phyloP scores from a whole-genome alignment of 2,113 vertebrate species.

The Poeciliopsis retropinna region DNA sequence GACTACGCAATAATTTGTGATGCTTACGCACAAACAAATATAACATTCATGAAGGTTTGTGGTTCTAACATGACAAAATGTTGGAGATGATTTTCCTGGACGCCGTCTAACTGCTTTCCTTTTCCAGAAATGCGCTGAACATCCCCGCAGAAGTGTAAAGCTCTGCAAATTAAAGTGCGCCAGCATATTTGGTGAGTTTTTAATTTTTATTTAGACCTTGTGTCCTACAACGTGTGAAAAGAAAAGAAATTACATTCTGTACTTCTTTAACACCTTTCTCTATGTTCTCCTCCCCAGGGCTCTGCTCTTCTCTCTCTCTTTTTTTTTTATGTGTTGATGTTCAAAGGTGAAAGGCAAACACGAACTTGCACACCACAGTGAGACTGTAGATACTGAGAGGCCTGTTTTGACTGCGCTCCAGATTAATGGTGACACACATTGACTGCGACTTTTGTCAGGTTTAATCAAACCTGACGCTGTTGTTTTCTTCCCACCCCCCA shows the following conservation, averaged over 20 bases:
- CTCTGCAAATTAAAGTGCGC: constrained; percentile 17
- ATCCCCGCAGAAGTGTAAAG: constrained; percentile 71
- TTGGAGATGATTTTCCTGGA: not conserved
- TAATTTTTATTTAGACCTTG: not conserved
- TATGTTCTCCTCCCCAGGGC: constrained; percentile 25
- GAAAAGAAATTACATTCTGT: not conserved
- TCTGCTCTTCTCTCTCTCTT: constrained; percentile 1
- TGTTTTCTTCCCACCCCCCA: constrained; percentile 46
- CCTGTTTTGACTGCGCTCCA: constrained; percentile 38
- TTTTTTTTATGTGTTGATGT: constrained; percentile 37
- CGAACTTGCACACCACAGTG: constrained; percentile 39
- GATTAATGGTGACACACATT: constrained; percentile 21
- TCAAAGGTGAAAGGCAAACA: constrained; percentile 37
- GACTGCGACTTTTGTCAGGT: constrained; percentile 20
- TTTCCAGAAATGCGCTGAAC: constrained; percentile 74
- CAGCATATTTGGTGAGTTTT: constrained; percentile 66
- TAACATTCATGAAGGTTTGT: not conserved
- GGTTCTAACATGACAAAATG: not conserved
- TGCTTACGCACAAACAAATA: not conserved
- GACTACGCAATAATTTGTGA: no score
- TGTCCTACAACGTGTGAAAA: not conserved
- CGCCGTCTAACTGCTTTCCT: constrained; percentile 8
- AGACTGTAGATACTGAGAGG: constrained; percentile 21
- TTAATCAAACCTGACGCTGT: constrained; percentile 40
- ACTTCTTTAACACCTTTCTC: not conserved